Percentiles rank a stretch among this genome's conserved stretches.
Conservation (phyloP, 2,888 invertebrate genomes). For the Strigamia crassipes region DNA sequence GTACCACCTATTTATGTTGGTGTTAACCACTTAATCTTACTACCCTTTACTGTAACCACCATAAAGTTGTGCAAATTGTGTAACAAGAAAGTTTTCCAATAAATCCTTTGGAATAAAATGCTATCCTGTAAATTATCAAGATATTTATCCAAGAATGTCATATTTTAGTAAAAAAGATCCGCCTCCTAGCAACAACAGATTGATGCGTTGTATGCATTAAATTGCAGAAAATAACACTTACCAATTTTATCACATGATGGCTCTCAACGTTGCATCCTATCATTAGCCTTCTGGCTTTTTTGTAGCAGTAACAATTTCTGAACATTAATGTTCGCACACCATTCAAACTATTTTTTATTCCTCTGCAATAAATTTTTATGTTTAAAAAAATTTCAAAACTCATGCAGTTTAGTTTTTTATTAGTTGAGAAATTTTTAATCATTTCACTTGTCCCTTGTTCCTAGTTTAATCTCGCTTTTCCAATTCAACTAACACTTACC, state of each 20-base stretch:
- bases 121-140: too few relatives aligned
- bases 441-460: conserved; percentile 37
- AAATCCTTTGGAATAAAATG: too few relatives aligned
- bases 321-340: conserved; percentile 15
- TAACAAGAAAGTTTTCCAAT: too few relatives aligned
- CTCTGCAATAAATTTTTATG: conserved; percentile 31
- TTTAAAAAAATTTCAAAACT: conserved; percentile 22
- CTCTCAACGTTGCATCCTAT: not conserved
- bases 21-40: too few relatives aligned
- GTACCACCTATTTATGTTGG: too few relatives aligned
- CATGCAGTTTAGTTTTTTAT: not conserved
- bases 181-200: not conserved
- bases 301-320: conserved; percentile 7
- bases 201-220: not conserved
- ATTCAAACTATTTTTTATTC: conserved; percentile 6
- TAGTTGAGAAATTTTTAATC: conserved; percentile 6
- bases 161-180: not conserved
- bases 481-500: conserved; percentile 23
- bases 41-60: too few relatives aligned
- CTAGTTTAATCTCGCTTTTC: conserved; percentile 29
- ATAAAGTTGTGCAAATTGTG: too few relatives aligned
- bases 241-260: not conserved
- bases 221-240: not conserved
- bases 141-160: too few relatives aligned
- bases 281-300: conserved; percentile 27